Base-by-base conservation (phyloP, 2,113 vertebrate species). In the Coryphaenoides rupestris region DNA sequence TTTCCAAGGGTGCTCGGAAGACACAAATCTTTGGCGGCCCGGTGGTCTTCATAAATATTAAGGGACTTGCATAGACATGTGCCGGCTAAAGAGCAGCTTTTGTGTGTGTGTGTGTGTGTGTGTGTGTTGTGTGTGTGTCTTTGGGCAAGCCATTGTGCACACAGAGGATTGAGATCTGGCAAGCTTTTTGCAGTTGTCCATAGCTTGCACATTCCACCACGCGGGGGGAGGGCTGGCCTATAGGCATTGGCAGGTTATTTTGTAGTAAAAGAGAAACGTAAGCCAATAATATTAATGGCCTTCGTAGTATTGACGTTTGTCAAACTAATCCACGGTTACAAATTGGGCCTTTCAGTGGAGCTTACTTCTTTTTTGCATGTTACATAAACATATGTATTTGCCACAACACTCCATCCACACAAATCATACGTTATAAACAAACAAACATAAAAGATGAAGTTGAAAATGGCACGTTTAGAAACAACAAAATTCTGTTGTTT, bases 131-230 rank as follows among this genome's bases (percentile, higher is more conserved):
- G 66, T 55, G 60, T 72, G 68, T 72, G 80, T 83, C n/a, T n/a
- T n/a, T n/a, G n/a, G 56, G 54, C 63, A 78, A 81, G 62, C 60
- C 73, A 78, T 82, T 85, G 74, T 83, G 73, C 57, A 72, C 68
- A 21, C 58, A 61, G 70, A 22, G 14, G 71, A 69, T 61, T 61
- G 73, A 67, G 82, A 73, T 65, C 62, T 49, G 62, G 54, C 70
- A 70, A 69, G 72, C 73, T 80, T 77, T 81, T 65, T 77, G n/a
- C 73, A 76, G 74, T 77, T 73, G 83, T 75, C 78, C 70, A 70
- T 63, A 75, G 73, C 68, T 75, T 74, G 73, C 80, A 85, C 78
- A 85, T 85, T 88, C 82, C 73, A 56, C 57, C 10, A 55, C 58
- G 57, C 55, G 64, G 60, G 71, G 78, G 21, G 72, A n/a, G 54